Evolutionary conservation across 2,797 vertebrate species (phyloP).

Genomic region (Merluccius polli): DNA sequence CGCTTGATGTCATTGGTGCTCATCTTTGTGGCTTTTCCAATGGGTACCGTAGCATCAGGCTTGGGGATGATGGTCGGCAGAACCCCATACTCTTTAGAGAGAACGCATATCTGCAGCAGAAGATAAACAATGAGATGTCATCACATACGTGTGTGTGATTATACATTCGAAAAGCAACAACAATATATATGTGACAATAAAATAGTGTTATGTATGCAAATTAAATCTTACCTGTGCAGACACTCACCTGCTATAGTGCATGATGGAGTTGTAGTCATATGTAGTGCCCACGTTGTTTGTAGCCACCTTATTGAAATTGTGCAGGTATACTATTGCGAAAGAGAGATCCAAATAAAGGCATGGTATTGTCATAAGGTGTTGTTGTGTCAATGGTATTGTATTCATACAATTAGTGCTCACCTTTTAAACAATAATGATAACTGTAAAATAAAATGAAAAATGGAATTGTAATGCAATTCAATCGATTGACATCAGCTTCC

Average conservation of each 20-base stretch:
- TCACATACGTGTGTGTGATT: neutral
- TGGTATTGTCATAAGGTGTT: neutral
- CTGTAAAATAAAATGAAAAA: neutral
- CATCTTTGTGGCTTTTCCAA: neutral
- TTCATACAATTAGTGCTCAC: neutral
- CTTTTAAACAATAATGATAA: neutral
- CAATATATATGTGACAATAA: neutral
- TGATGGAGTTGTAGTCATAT: conserved; percentile 56
- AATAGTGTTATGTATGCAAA: neutral
- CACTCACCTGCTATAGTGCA: conserved; percentile 55
- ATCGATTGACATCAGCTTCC: neutral
- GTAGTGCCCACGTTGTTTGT: conserved; percentile 52
- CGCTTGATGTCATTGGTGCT: conserved; percentile 30
- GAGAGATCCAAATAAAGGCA: neutral
- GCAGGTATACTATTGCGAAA: neutral
- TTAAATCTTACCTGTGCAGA: neutral
- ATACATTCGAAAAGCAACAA: neutral
- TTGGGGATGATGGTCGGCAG: conserved; percentile 41
- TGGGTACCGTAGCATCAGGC: rapidly evolving
- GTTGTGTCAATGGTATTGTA: neutral
- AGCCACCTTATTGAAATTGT: conserved; percentile 15
- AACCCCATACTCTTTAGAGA: no score
- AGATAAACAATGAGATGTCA: neutral
- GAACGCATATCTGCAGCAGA: conserved; percentile 36
- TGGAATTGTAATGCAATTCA: neutral